Evolutionary conservation across 1,140 invertebrate genomes (phyloP).

Genomic region (Mesaphorura yosii): DNA sequence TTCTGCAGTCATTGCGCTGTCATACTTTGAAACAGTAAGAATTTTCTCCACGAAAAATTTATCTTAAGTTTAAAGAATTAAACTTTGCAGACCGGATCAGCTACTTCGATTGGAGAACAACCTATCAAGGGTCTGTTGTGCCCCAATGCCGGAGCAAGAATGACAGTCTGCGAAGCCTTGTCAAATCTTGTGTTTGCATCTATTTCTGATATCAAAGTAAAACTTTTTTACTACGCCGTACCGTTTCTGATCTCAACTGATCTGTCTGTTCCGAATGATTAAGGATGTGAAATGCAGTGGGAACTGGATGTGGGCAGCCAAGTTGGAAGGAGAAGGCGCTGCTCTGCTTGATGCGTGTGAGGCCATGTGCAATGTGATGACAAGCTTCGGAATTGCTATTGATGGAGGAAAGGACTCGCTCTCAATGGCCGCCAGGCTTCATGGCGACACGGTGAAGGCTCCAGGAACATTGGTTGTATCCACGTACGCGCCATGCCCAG

Average conservation of each 20-base stretch:
- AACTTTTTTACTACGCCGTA: constrained; percentile 1
- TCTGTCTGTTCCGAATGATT: constrained; percentile 8
- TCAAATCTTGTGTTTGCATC: constrained; percentile 93
- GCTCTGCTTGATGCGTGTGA: constrained; percentile 71
- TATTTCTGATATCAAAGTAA: constrained; percentile 60
- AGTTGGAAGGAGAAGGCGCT: constrained; percentile 80
- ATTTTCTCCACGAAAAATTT: neutral
- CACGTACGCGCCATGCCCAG: constrained; percentile 84
- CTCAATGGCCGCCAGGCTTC: constrained; percentile 87
- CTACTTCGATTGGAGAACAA: constrained; percentile 91
- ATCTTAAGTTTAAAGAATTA: neutral
- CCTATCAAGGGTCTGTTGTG: constrained; percentile 82
- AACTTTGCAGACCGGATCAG: constrained; percentile 58
- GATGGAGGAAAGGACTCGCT: constrained; percentile 97
- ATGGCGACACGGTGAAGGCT: constrained; percentile 61
- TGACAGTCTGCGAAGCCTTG: constrained; percentile 86
- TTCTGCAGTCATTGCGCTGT: constrained; percentile 82
- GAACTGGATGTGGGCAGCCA: constrained; percentile 99
- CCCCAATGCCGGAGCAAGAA: constrained; percentile 69
- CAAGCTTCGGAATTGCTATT: constrained; percentile 74
- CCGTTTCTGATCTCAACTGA: neutral
- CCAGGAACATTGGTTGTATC: constrained; percentile 88
- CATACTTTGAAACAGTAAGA: constrained; percentile 40
- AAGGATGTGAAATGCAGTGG: constrained; percentile 90
- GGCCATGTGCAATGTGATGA: constrained; percentile 79